Evolutionary conservation across 1,140 invertebrate species (phyloP).

Genomic region (Bombyx mandarina): DNA sequence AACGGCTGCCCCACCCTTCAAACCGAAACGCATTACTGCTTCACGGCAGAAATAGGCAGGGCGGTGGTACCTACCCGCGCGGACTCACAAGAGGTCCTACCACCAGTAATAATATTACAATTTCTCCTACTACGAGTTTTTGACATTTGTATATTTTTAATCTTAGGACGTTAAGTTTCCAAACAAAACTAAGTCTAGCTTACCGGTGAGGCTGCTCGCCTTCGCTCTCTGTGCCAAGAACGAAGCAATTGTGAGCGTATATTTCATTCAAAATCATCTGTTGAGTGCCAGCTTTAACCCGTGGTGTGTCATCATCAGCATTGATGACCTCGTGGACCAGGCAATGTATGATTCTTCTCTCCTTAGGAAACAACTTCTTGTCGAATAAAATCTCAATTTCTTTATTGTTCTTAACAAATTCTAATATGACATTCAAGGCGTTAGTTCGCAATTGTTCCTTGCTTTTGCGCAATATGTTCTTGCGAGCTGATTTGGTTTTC

Average conservation of each 20-base stretch:
- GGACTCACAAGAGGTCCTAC: no score
- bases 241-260: slow-evolving; percentile 21
- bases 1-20: no score
- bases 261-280: slow-evolving; percentile 19
- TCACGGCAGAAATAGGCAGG: no score
- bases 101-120: no score
- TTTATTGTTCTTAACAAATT: slow-evolving; percentile 30
- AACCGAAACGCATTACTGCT: no score
- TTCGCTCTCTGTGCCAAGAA: slow-evolving; percentile 21
- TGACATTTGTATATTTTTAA: no score
- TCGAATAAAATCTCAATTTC: slow-evolving; percentile 29
- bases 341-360: slow-evolving; percentile 23
- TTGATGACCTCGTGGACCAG: slow-evolving; percentile 15
- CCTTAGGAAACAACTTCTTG: slow-evolving; percentile 8
- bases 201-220: slow-evolving; percentile 18
- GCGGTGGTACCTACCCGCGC: no score
- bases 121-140: no score
- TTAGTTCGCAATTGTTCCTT: slow-evolving; percentile 12
- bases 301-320: slow-evolving; percentile 3
- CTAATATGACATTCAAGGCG: slow-evolving; percentile 18
- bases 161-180: background rate
- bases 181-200: slow-evolving; percentile 9
- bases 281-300: background rate
- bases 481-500: background rate
- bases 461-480: background rate